Percentiles rank a stretch among this genome's conserved stretches.
Evolutionary conservation across 2,888 invertebrate species (phyloP).

Genomic region (Agrotis exclamationis): DNA sequence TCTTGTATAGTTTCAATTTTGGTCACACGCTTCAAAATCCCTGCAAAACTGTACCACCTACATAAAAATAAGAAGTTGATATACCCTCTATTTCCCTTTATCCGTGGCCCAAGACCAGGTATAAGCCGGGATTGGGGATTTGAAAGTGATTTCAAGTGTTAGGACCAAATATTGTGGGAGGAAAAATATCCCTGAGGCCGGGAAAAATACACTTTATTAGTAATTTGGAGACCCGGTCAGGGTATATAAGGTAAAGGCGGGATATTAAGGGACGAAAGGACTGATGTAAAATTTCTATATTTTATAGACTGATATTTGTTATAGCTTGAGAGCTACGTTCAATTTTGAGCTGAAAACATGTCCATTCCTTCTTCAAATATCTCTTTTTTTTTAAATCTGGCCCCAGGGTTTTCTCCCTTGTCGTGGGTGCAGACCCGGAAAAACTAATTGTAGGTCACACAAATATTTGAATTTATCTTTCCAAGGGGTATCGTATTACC

Average conservation of each 20-base stretch:
- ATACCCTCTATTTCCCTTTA: conserved; percentile 30
- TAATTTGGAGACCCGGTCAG: conserved; percentile 34
- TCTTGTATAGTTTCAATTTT: too few relatives aligned
- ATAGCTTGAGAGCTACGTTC: too few relatives aligned
- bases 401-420: too few relatives aligned
- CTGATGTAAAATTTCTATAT: conserved; percentile 3
- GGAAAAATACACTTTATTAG: conserved; percentile 47
- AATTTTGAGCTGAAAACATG: too few relatives aligned
- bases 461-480: too few relatives aligned
- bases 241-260: neutral
- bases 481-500: too few relatives aligned
- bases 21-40: too few relatives aligned
- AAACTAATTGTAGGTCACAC: too few relatives aligned
- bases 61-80: conserved; percentile 27
- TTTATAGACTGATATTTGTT: too few relatives aligned
- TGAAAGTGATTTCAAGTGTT: conserved; percentile 49
- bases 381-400: too few relatives aligned
- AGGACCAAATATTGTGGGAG: conserved; percentile 32
- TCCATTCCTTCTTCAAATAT: too few relatives aligned
- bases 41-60: neutral
- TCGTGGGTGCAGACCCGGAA: too few relatives aligned
- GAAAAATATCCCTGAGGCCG: conserved; percentile 32
- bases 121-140: conserved; percentile 40
- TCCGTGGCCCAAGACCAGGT: conserved; percentile 21
- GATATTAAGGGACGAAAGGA: neutral